phyloP scores from a whole-genome alignment of 2,113 vertebrate genomes.

The Glaucomys volans region DNA sequence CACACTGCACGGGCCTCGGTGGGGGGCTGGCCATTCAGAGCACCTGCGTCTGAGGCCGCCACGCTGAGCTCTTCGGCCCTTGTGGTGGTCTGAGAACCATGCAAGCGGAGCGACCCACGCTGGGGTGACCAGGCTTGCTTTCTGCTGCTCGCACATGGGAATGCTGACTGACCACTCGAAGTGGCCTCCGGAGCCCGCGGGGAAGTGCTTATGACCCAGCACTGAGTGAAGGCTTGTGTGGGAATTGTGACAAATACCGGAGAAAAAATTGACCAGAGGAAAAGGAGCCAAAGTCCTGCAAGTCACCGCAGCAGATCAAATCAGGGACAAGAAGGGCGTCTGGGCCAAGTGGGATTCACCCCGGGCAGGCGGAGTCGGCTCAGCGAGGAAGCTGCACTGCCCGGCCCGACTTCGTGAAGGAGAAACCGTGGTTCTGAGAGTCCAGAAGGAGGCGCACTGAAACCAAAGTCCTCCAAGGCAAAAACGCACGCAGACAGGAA shows the following conservation, averaged over 20 bases:
- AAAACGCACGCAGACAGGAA: not conserved
- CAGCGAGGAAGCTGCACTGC: not conserved
- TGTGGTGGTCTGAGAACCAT: too few species aligned
- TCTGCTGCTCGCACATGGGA: not conserved
- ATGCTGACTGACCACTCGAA: rapidly evolving
- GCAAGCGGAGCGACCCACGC: too few species aligned
- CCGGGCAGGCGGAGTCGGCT: not conserved
- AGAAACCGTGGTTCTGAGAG: not conserved
- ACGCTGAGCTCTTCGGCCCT: too few species aligned
- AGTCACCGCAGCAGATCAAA: not conserved
- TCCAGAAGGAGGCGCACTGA: not conserved
- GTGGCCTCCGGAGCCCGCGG: rapidly evolving
- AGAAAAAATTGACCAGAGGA: not conserved
- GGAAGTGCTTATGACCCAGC: too few species aligned
- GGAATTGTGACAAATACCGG: not conserved
- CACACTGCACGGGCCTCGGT: too few species aligned
- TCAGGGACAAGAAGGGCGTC: rapidly evolving
- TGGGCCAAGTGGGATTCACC: not conserved
- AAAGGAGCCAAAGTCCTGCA: not conserved
- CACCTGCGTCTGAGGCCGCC: too few species aligned
- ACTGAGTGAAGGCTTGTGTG: not conserved
- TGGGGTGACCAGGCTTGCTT: not conserved
- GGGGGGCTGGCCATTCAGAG: too few species aligned
- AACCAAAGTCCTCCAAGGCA: not conserved
- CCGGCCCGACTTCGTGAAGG: not conserved